Evolutionary conservation across 2,888 invertebrate species (phyloP).

Genomic region (Temnothorax ravouxi): DNA sequence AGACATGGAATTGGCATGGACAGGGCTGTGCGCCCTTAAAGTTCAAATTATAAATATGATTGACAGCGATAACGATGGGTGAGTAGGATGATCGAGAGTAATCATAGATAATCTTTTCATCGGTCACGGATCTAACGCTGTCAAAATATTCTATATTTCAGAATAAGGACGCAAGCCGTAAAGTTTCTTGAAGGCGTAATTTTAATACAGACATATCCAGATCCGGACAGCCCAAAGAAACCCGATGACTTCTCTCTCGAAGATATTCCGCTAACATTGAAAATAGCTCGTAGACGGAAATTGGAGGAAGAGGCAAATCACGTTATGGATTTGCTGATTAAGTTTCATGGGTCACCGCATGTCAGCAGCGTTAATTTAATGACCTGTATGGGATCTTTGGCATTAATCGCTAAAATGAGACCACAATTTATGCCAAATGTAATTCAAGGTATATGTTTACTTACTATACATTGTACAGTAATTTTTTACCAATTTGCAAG

Average conservation of each 20-base stretch:
- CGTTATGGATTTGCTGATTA: slow-evolving; percentile 95
- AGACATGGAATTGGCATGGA: slow-evolving; percentile 96
- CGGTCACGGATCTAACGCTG: not conserved
- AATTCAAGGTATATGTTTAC: slow-evolving; percentile 86
- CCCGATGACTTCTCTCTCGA: slow-evolving; percentile 94
- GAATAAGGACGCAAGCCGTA: slow-evolving; percentile 96
- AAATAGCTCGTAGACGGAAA: slow-evolving; percentile 92
- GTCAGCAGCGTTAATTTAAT: slow-evolving; percentile 98
- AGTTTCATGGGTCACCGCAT: slow-evolving; percentile 97
- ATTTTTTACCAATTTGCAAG: not conserved
- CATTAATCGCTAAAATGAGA: slow-evolving; percentile 95
- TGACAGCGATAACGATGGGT: slow-evolving; percentile 98
- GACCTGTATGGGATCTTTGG: slow-evolving; percentile 97
- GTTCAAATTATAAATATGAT: slow-evolving; percentile 95
- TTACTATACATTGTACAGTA: not conserved
- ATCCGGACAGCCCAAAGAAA: slow-evolving; percentile 89
- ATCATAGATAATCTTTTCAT: not conserved
- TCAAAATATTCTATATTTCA: slow-evolving; percentile 81
- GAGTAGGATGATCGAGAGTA: slow-evolving; percentile 61
- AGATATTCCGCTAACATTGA: slow-evolving; percentile 93
- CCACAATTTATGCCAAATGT: slow-evolving; percentile 95
- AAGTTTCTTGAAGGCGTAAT: slow-evolving; percentile 98
- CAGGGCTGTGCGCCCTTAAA: slow-evolving; percentile 93
- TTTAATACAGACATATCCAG: slow-evolving; percentile 93
- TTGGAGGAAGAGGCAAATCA: slow-evolving; percentile 96